Conservation (phyloP, 2,888 invertebrate species). For the Apamea epomidion region DNA sequence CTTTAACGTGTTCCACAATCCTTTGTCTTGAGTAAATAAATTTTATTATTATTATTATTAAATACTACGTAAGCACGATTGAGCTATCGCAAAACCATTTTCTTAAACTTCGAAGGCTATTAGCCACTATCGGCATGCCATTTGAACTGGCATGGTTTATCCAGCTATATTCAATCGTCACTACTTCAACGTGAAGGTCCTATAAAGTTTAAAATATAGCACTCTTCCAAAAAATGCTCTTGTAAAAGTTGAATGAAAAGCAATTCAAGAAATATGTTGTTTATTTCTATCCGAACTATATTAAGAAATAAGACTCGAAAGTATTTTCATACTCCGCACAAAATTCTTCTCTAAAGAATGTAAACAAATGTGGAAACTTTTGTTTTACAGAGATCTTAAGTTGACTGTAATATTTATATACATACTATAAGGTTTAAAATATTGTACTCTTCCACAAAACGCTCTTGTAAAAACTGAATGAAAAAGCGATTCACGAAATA, state of each 20-base stretch:
- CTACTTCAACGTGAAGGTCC: not conserved
- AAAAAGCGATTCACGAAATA: not conserved
- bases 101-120: not conserved
- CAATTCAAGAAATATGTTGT: not conserved
- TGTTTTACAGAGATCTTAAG: not conserved
- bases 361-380: not conserved
- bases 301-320: not conserved
- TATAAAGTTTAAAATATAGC: not conserved
- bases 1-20: no score
- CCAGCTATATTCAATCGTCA: not conserved
- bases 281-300: not conserved
- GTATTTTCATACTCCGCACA: not conserved
- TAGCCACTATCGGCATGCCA: not conserved
- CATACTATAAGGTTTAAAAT: not conserved
- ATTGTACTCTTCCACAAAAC: not conserved
- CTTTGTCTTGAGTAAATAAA: no score
- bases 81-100: not conserved
- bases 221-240: not conserved
- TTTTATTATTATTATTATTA: no score
- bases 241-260: not conserved
- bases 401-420: no score
- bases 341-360: slow-evolving; percentile 1
- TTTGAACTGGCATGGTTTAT: not conserved
- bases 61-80: no score
- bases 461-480: not conserved